A percentile compares a stretch with the other conserved stretches of the same genome.
phyloP scores from a whole-genome alignment of 2,797 vertebrate species.

The Sylvilagus floridanus region DNA sequence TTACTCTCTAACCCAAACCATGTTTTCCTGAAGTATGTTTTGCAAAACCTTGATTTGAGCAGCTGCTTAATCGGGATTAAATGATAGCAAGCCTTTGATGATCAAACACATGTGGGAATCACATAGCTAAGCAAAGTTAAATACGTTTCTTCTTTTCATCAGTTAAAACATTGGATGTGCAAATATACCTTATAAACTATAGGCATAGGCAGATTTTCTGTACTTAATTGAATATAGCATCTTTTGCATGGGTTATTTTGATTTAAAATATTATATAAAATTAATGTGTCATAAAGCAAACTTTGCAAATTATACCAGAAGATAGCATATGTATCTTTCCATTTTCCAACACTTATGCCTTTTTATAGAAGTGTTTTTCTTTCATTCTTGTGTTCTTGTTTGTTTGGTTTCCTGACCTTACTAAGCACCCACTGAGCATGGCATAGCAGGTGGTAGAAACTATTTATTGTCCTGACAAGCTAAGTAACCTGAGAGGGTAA shows the following conservation, averaged over 20 bases:
- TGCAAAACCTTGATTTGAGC: not conserved
- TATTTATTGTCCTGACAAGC: slow-evolving; percentile 48
- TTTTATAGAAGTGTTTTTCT: not conserved
- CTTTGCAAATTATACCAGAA: not conserved
- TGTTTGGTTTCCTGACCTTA: slow-evolving; percentile 55
- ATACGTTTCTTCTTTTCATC: slow-evolving; percentile 27
- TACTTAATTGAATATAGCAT: not conserved
- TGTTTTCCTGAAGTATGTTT: slow-evolving; percentile 4
- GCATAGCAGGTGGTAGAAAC: not conserved
- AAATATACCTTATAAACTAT: slow-evolving; percentile 39
- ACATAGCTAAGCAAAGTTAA: slow-evolving; percentile 60
- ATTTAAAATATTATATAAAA: slow-evolving; percentile 48
- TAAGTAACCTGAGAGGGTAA: not conserved
- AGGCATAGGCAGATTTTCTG: slow-evolving; percentile 27
- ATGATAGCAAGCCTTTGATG: not conserved
- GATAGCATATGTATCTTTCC: not conserved
- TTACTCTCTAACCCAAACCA: not conserved
- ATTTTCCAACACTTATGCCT: not conserved
- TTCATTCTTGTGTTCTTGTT: slow-evolving; percentile 1
- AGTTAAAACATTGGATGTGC: not conserved
- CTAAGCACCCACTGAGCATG: slow-evolving; percentile 14
- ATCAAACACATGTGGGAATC: slow-evolving; percentile 30
- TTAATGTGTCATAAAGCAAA: not conserved
- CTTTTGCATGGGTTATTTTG: not conserved
- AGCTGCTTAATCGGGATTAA: slow-evolving; percentile 43